Evolutionary conservation across 2,797 vertebrate species (phyloP), one percentile per base, ranked within the genome.

Genomic region (Enoplosus armatus): DNA sequence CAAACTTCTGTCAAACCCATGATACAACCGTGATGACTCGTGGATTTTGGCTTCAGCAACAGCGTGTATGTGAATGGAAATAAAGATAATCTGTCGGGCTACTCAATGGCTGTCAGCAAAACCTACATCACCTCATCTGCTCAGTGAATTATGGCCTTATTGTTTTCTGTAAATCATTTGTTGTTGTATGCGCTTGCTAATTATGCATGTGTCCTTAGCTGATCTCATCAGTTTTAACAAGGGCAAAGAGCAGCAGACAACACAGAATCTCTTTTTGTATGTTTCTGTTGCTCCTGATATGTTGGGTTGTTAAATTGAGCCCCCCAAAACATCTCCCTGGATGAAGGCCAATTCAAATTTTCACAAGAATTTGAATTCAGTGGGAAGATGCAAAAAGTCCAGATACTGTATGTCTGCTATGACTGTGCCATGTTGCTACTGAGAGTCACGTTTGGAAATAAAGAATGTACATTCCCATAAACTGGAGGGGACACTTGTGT

Each of bases 381-480:
- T 68, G 48, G 48, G 39, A 68, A 59, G 66, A 76, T 62, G n/a
- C 22, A 80, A 48, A 79, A 85, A 71, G 65, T 72, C 22, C n/a
- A 70, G 64, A 81, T 80, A 68, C 62, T 75, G 50, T 79, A 48
- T 56, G 70, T 81, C 71, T 87, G 88, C 69, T 73, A 8, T 61
- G 86, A 80, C 74, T 72, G 85, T 84, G 83, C 84, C 86, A 85
- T 83, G 77, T 83, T 89, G 85, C 90, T 91, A 93, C 90, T 89
- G 89, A 81, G 83, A 82, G 81, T 89, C 29, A 76, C 15, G 26
- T 88, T 91, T 91, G 72, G 84, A 87, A 95, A 94, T 95, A 95
- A 95, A 95, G 91, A 94, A 91, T 90, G 88, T 93, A 91, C 87
- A 92, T 81, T 90, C 82, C 80, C 78, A 89, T 72, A 43, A 83